phyloP scores from a whole-genome alignment of 2,113 vertebrate species.

The Origma solitaria region DNA sequence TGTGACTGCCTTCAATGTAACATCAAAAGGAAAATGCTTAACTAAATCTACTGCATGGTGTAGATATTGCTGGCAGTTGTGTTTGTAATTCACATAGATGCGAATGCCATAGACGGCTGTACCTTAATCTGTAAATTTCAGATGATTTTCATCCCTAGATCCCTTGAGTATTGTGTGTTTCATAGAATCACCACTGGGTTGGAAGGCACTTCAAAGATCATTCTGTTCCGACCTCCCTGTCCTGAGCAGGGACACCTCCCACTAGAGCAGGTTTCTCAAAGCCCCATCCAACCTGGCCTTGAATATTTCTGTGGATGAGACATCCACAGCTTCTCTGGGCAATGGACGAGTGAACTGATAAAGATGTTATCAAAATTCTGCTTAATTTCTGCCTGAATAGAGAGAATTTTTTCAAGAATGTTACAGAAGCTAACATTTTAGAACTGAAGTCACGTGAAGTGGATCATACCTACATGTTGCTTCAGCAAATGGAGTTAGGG shows the following conservation, averaged over 20 bases:
- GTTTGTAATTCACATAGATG: neutral
- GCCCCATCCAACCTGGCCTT: neutral
- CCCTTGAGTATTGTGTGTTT: neutral
- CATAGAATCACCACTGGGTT: neutral
- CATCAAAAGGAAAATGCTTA: neutral
- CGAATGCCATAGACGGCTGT: neutral
- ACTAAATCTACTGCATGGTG: neutral
- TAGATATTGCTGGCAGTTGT: neutral
- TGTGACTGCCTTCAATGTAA: neutral
- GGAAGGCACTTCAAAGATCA: neutral
- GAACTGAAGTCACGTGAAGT: neutral
- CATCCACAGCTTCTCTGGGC: neutral
- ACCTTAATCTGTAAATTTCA: neutral
- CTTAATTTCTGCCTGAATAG: neutral
- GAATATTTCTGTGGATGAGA: neutral
- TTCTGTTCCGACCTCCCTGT: neutral
- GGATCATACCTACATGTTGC: neutral
- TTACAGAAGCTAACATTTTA: neutral
- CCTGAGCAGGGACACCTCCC: neutral
- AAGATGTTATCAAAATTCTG: neutral
- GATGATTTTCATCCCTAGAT: neutral
- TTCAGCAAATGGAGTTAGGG: constrained; percentile 21
- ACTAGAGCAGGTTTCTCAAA: neutral
- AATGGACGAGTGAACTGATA: neutral
- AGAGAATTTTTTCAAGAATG: neutral